Conservation (phyloP, 2,113 vertebrate species). For the Gymnobelideus leadbeateri region DNA sequence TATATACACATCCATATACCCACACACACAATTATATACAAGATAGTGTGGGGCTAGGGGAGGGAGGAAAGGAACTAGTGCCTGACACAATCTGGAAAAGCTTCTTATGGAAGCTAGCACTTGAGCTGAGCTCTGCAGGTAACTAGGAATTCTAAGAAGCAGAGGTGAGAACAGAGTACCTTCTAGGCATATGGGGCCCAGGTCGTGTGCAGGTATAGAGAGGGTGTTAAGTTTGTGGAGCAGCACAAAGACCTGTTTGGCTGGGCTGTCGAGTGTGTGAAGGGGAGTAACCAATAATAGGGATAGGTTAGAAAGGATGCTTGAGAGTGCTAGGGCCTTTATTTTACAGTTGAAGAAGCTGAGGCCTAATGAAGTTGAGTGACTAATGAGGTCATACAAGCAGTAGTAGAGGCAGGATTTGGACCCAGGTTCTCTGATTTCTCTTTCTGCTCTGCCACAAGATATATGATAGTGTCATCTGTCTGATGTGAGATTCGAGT, state of each 20-base stretch:
- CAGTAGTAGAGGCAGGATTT: not conserved
- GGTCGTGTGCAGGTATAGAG: not conserved
- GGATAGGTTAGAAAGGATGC: not conserved
- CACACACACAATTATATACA: not conserved
- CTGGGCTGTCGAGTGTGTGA: not conserved
- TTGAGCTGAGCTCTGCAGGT: not conserved
- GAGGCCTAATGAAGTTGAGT: not conserved
- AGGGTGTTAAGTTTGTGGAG: not conserved
- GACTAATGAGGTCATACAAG: not conserved
- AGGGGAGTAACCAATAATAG: not conserved
- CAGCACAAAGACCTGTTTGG: not conserved
- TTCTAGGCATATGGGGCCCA: not conserved
- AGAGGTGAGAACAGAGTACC: not conserved
- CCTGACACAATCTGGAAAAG: not conserved
- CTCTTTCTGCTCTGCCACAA: not conserved
- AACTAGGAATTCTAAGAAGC: not conserved
- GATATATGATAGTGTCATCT: not conserved
- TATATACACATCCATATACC: too few relatives aligned
- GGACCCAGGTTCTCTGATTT: not conserved
- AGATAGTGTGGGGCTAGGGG: too few relatives aligned
- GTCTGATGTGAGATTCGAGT: not conserved
- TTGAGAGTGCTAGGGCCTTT: not conserved
- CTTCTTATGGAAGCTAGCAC: not conserved
- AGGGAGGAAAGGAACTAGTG: not conserved
- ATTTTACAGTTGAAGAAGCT: not conserved